phyloP scores from a whole-genome alignment of 2,888 invertebrate genomes.

The Enchytraeus crypticus region DNA sequence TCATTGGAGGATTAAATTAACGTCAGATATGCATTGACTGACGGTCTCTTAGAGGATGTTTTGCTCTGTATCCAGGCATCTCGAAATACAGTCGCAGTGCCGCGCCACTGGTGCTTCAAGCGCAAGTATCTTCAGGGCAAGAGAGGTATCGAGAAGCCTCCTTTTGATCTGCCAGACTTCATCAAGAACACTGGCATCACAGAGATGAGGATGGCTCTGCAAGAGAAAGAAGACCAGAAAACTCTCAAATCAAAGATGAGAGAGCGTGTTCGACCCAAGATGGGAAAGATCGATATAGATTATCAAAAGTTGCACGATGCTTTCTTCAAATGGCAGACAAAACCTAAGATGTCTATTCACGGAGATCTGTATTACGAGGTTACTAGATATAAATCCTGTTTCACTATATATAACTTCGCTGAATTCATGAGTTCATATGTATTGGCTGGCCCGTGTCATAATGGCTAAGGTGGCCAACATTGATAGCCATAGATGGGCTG shows the following conservation, averaged over 20 bases:
- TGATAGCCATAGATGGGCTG: no score
- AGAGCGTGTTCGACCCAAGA: conserved; percentile 87
- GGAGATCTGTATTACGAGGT: conserved; percentile 97
- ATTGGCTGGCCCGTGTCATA: no score
- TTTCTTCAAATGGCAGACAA: conserved; percentile 98
- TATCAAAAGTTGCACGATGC: conserved; percentile 99
- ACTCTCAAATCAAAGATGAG: conserved; percentile 84
- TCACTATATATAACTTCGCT: no score
- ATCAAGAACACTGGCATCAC: conserved; percentile 99
- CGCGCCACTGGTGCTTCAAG: conserved; percentile 97
- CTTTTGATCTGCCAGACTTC: conserved; percentile 95
- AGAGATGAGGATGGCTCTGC: conserved; percentile 96
- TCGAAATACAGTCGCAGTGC: conserved; percentile 94
- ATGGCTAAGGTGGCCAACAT: no score
- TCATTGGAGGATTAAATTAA: no score
- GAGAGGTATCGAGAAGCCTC: conserved; percentile 95
- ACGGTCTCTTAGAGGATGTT: no score
- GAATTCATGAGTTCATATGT: no score
- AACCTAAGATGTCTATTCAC: conserved; percentile 96
- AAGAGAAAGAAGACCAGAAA: conserved; percentile 65
- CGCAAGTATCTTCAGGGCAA: conserved; percentile 74
- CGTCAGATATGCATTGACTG: no score
- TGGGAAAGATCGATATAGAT: conserved; percentile 99
- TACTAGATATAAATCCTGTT: no score
- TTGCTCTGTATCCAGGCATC: no score